Conservation (phyloP, 2,888 invertebrate species). For the Cantharis nigra region DNA sequence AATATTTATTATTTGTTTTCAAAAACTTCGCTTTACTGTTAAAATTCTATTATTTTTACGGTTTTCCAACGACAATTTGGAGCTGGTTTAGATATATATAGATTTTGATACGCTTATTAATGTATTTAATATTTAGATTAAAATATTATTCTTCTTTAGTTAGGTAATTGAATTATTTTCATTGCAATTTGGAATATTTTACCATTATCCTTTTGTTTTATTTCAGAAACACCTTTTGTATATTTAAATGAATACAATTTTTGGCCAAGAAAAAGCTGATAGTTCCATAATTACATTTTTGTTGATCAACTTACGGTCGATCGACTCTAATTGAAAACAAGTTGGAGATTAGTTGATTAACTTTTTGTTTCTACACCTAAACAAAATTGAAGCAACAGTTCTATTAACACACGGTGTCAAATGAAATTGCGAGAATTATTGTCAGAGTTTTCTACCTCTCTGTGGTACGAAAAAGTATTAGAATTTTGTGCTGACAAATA, state of each 20-base stretch:
- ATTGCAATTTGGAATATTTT: too few relatives aligned
- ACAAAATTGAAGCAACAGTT: background rate
- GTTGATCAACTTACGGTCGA: background rate
- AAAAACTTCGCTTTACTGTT: too few relatives aligned
- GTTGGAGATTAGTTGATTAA: background rate
- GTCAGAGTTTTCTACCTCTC: background rate
- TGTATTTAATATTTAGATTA: too few relatives aligned
- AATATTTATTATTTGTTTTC: too few relatives aligned
- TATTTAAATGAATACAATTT: background rate
- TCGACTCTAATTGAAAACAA: background rate
- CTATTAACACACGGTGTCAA: background rate
- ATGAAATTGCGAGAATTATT: background rate
- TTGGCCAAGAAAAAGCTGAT: background rate
- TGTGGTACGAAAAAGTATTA: background rate
- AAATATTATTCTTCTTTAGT: too few relatives aligned
- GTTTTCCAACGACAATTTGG: too few relatives aligned
- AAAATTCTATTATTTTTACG: too few relatives aligned
- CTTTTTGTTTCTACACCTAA: background rate
- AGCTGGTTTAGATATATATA: too few relatives aligned
- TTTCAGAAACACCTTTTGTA: background rate
- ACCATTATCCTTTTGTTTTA: background rate
- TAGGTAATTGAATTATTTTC: too few relatives aligned
- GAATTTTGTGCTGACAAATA: background rate
- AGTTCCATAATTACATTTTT: background rate
- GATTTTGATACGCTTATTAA: too few relatives aligned